Evolutionary conservation across 2,888 invertebrate species (phyloP), one percentile per base, ranked within the genome.

Genomic region (Rapana venosa): DNA sequence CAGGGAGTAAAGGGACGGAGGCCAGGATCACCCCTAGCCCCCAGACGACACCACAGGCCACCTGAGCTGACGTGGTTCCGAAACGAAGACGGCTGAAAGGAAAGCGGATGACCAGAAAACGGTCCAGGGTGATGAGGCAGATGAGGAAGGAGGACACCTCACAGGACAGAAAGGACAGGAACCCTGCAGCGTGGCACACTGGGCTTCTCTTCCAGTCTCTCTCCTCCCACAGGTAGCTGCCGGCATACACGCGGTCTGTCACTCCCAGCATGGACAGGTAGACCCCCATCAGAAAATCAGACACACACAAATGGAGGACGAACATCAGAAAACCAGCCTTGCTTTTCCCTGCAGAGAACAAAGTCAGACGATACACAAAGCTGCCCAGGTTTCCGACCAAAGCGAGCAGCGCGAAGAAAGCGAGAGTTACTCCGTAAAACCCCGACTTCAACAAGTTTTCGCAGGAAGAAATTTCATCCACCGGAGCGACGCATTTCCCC

Each of bases 141-240:
- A 79, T 79, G 35, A 79, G 13, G 32, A 35, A 13, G 17, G 35
- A 22, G 17, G 81, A 81, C 47, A 81, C 81, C 47, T 81, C 81
- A 8, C 36, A 47, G 47, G 81, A 81, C 81, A 47, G 6, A 8
- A 81, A 6, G 11, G 81, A 81, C n/a, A 81, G n/a, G 81, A 81
- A 81, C 20, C 81, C 81, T 26, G 81, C n/a, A 0, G 36, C 22
- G 20, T 6, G n/a, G n/a, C 81, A 81, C 22, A 36, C 47, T 47
- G 47, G 6, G 47, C 81, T 81, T 36, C 22, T 36, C 26, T 47
- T 81, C 81, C 81, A 81, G 26, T 1, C 11, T 0, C 1, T 15
- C 20, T 81, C 81, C 11, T 81, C 36, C 81, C 81, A 81, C 81
- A 81, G 36, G 81, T 81, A 81, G 36, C 8, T 81, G 22, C 81